Percentiles rank a stretch among this genome's conserved stretches.
Conservation (phyloP, 1,140 invertebrate species). For the Propsilocerus akamusi region DNA sequence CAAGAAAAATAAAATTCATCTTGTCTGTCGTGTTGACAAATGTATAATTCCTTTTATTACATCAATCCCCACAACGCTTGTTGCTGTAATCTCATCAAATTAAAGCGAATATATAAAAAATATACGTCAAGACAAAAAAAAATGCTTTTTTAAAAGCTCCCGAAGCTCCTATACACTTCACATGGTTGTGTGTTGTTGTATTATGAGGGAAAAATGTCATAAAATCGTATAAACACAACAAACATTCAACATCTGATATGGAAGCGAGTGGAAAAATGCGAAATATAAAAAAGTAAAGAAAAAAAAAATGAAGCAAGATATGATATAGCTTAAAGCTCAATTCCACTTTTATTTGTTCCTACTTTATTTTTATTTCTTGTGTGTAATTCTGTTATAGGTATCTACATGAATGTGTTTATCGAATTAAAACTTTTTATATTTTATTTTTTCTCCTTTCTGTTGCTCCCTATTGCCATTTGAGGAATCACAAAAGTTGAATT, state of each 20-base stretch:
- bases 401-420: neutral
- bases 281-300: neutral
- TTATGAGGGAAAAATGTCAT: constrained; percentile 2
- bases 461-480: too few relatives aligned
- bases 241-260: constrained; percentile 1
- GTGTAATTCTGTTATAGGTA: neutral
- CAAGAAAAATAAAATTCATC: too few relatives aligned
- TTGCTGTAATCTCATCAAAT: constrained; percentile 3
- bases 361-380: constrained; percentile 1
- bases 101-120: constrained; percentile 4
- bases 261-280: neutral
- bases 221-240: constrained; percentile 1
- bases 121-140: neutral
- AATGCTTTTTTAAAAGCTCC: constrained; percentile 1
- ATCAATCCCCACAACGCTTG: neutral
- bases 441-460: too few relatives aligned
- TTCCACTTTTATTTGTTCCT: constrained; percentile 2
- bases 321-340: neutral
- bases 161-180: neutral
- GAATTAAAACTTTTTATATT: constrained; percentile 2
- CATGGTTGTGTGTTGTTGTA: too few relatives aligned
- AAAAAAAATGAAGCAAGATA: neutral
- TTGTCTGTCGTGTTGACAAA: too few relatives aligned
- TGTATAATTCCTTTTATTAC: too few relatives aligned
- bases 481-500: too few relatives aligned